phyloP scores from a whole-genome alignment of 2,797 vertebrate genomes.

The Huso huso region DNA sequence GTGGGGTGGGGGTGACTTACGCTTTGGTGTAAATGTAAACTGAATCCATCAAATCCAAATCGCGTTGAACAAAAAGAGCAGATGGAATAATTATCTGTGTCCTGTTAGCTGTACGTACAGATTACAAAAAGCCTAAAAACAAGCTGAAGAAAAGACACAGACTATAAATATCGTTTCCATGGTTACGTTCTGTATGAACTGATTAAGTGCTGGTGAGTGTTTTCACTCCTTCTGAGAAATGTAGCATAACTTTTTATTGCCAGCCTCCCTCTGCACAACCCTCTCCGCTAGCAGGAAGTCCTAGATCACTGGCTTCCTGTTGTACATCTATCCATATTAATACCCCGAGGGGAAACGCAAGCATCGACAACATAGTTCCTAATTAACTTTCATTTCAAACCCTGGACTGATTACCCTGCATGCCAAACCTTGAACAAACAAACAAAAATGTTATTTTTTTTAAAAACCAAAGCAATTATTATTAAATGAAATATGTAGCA shows the following conservation, averaged over 20 bases:
- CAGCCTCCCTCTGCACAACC: conserved; percentile 15
- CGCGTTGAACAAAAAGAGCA: too few relatives aligned
- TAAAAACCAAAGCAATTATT: conserved; percentile 75
- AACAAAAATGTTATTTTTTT: conserved; percentile 63
- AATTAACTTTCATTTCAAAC: conserved; percentile 36
- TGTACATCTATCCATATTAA: conserved; percentile 18
- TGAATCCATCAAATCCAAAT: too few relatives aligned
- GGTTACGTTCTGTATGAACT: background rate
- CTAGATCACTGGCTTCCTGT: conserved; percentile 26
- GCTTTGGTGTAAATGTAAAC: too few relatives aligned
- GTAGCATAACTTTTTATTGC: conserved; percentile 50
- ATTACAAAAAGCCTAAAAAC: background rate
- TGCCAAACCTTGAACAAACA: conserved; percentile 58
- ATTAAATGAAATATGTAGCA: conserved; percentile 68
- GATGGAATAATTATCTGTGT: too few relatives aligned
- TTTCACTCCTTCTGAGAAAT: conserved; percentile 33
- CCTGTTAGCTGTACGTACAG: too few relatives aligned
- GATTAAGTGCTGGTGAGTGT: conserved; percentile 6
- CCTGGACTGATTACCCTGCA: conserved; percentile 63
- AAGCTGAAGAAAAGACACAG: conserved; percentile 1
- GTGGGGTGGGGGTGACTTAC: too few relatives aligned
- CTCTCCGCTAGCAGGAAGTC: conserved; percentile 17
- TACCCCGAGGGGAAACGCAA: conserved; percentile 2
- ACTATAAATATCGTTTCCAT: background rate
- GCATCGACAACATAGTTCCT: conserved; percentile 3